These are phyloP conservation scores for Drosophila serrata DNA, from an alignment of 1,140 invertebrate genomes.

Conservation along the genomic window DNA sequence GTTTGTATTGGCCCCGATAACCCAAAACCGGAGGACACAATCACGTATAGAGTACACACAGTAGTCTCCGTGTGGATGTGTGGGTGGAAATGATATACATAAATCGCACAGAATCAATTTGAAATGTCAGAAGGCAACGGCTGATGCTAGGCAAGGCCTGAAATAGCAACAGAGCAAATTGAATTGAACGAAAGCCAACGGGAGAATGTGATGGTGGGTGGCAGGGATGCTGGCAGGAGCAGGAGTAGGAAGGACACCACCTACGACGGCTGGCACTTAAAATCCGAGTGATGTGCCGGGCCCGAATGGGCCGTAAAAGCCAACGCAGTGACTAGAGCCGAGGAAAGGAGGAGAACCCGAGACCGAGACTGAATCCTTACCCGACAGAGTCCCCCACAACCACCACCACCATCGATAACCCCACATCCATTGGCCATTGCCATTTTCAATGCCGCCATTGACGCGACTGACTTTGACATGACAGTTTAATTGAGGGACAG, in stretches of 20 bases:
- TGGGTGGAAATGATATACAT: constrained; percentile 42
- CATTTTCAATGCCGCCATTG: constrained; percentile 47
- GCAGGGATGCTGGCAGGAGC: neutral
- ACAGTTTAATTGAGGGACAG: constrained; percentile 78
- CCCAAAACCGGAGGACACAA: constrained; percentile 6
- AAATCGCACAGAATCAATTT: constrained; percentile 51
- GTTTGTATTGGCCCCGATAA: constrained; percentile 4
- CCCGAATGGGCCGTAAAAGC: constrained; percentile 43
- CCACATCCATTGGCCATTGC: constrained; percentile 32
- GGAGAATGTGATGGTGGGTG: neutral
- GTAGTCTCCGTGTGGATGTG: constrained; percentile 9
- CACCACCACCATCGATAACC: constrained; percentile 1
- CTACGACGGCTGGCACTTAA: constrained; percentile 31
- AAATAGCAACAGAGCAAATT: constrained; percentile 59
- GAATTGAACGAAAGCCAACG: constrained; percentile 35
- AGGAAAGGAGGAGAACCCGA: neutral
- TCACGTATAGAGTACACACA: neutral
- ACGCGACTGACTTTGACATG: constrained; percentile 76
- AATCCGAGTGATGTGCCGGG: constrained; percentile 39
- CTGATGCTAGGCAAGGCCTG: constrained; percentile 21
- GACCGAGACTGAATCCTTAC: constrained; percentile 1
- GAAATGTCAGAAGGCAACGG: constrained; percentile 61
- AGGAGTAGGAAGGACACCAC: neutral
- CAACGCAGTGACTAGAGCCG: constrained; percentile 16
- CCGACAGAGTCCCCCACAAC: neutral